Percentiles rank a stretch among this genome's conserved stretches.
phyloP scores from a whole-genome alignment of 2,888 invertebrate genomes.

The Lordiphosa fenestrarum region DNA sequence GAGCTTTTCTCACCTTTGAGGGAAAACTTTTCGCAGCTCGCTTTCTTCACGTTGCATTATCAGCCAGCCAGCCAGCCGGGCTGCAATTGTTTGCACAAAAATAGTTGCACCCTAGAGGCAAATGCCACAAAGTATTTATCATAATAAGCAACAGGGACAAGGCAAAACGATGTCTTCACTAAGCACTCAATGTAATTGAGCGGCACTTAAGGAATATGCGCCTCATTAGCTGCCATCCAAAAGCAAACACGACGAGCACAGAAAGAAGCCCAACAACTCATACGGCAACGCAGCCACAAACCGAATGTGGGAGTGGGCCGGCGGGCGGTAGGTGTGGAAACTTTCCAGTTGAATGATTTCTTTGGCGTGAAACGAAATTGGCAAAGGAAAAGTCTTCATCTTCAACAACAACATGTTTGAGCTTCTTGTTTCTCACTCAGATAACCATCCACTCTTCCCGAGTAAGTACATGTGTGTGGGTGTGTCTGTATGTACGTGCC shows the following conservation, averaged over 20 bases:
- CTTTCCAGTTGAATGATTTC: conserved; percentile 70
- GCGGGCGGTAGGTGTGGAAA: conserved; percentile 23
- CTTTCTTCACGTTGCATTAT: too few relatives aligned
- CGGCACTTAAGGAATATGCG: conserved; percentile 69
- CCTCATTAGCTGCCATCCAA: conserved; percentile 60
- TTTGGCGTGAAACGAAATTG: conserved; percentile 56
- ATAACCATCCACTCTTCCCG: conserved; percentile 35
- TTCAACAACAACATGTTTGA: conserved; percentile 39
- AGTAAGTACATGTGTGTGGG: conserved; percentile 2
- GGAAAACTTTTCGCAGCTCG: too few relatives aligned
- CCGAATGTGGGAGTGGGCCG: not conserved
- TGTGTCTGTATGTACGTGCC: conserved; percentile 58
- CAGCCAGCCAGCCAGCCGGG: too few relatives aligned
- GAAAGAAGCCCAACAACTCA: conserved; percentile 3
- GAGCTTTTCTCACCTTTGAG: conserved; percentile 1
- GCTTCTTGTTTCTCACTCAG: conserved; percentile 31
- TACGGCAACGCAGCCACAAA: conserved; percentile 5
- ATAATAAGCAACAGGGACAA: conserved; percentile 2
- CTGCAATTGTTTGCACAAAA: not conserved
- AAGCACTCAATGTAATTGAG: conserved; percentile 74
- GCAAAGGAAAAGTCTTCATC: conserved; percentile 27
- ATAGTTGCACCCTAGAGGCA: not conserved
- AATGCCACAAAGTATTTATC: conserved; percentile 3
- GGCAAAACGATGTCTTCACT: conserved; percentile 8
- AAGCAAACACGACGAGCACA: conserved; percentile 29